Base-by-base conservation (phyloP, 2,113 vertebrate genomes). In the Nymphicus hollandicus region DNA sequence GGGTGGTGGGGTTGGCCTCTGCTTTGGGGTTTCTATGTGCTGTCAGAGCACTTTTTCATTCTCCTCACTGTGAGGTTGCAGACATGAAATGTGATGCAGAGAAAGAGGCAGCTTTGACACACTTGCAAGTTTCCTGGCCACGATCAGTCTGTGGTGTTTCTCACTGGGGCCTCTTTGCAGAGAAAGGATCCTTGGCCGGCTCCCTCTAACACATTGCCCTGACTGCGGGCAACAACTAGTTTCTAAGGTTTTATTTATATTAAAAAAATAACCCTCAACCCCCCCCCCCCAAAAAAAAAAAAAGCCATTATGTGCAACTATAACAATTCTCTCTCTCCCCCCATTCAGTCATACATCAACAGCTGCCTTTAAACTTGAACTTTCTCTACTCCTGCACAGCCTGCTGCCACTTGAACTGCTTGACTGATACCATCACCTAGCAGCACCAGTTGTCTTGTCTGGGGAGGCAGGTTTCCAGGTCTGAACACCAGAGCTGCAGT, bases 311-410 rank as follows among this genome's bases (percentile, higher is more conserved):
- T 41, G 28, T 56, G 64, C 72, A 86, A 52, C 82, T 96, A 72
- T 64, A 95, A 83, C 27, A 77, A 53, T 81, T 81, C 68, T 88
- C 18, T 17, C 20, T 60, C 17, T 41, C 13, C 33, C 37, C 22
- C 20, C 1, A 0, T 33, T 95, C 50, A 68, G 50, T 66, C 4
- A 1, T 64, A 47, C 80, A 93, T 55, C 6, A 10, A 66, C 43
- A 94, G 79, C 79, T 95, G 95, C 64, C 80, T 93, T 95, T 93
- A 88, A 74, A 81, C 60, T 68, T 91, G 60, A 86, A 78, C 76
- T 88, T 93, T 84, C 85, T 66, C 46, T 39, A 12, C 46, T 74
- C 47, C 60, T 95, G 89, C 81, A 44, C 70, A 76, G 65, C 33
- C 93, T 95, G 52, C 91, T 93, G 71, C 88, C 43, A 44, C 72